Base-by-base conservation (phyloP, 2,888 invertebrate genomes). In the Trichopoda pennipes region DNA sequence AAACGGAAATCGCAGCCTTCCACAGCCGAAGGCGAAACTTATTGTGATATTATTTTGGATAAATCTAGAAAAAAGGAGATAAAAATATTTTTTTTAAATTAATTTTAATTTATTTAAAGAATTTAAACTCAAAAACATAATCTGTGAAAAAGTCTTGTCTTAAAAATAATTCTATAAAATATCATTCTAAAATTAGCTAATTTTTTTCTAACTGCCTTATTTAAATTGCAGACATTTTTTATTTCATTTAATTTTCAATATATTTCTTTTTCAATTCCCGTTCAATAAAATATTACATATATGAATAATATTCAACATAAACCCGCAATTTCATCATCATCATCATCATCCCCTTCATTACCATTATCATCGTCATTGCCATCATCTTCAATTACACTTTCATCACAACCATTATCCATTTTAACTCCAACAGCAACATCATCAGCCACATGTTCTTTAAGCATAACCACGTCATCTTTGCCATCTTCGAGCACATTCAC, bases 231-330 rank as follows among this genome's bases (percentile, higher is more conserved):
- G 28, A 76, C 70, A 64, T 53, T 72, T 70, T 64, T 28, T 66
- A 69, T 66, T 66, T 69, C 69, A 56, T 58, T 60, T 66, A 49
- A 51, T 58, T 66, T 28, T 70, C 35, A 76, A 51, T 81, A 64
- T 49, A 66, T 80, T 76, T 69, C 47, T 76, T 83, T 81, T 74
- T 70, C 53, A 63, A 64, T 38, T 63, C 64, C 74, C 60, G 82
- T 75, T 79, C 32, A 76, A 69, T 47, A 68, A 79, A 79, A 79
- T 56, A 58, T 51, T 75, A 60, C 49, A 87, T 87, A 85, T 88
- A 88, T 88, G 87, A 87, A 87, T 87, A 88, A 87, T 86, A 87
- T 86, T 87, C 85, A 86, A 86, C 86, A 84, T 85, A 83, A 86
- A 78, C 77, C 80, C 72, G 79, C 82, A 83, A 85, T 80, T 74